Conservation (phyloP, 2,113 vertebrate genomes). For the Etheostoma spectabile region DNA sequence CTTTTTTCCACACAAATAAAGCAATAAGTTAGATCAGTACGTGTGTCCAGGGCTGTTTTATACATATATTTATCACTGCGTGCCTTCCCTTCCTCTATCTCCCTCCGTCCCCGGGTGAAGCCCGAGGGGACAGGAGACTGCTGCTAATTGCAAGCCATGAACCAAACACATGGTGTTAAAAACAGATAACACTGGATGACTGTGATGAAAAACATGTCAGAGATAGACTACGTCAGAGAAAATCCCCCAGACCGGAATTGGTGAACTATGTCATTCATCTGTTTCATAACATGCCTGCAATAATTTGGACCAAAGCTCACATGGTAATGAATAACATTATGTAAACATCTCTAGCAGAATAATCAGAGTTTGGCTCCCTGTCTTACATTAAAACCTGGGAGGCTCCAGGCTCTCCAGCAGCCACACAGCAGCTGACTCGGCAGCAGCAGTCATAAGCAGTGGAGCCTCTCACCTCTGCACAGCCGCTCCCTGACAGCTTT, state of each 20-base stretch:
- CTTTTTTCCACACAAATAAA: conserved; percentile 41
- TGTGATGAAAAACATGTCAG: conserved; percentile 38
- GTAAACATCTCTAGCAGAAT: conserved; percentile 21
- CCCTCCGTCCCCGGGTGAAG: conserved; percentile 29
- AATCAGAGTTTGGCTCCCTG: conserved; percentile 10
- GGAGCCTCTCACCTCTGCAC: conserved; percentile 46
- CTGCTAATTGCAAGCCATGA: conserved; percentile 72
- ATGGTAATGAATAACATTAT: conserved; percentile 29
- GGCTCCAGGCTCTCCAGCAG: conserved; percentile 22
- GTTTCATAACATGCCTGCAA: conserved; percentile 9
- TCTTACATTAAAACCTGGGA: conserved; percentile 31
- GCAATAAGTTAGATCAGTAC: conserved; percentile 54
- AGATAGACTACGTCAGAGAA: conserved; percentile 1
- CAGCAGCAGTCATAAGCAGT: conserved; percentile 11
- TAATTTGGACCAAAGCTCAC: not conserved
- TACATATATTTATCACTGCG: not conserved
- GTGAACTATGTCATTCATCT: conserved; percentile 11
- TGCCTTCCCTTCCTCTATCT: not conserved
- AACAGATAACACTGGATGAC: conserved; percentile 59
- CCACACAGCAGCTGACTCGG: conserved; percentile 37
- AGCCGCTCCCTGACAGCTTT: conserved; percentile 62
- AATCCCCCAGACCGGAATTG: conserved; percentile 9
- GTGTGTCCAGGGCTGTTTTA: conserved; percentile 27
- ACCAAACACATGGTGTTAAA: conserved; percentile 54
- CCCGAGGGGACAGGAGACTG: conserved; percentile 64